These are phyloP conservation scores for Diphyllodes magnificus DNA, from an alignment of 2,113 vertebrate genomes.

Conservation along the genomic window DNA sequence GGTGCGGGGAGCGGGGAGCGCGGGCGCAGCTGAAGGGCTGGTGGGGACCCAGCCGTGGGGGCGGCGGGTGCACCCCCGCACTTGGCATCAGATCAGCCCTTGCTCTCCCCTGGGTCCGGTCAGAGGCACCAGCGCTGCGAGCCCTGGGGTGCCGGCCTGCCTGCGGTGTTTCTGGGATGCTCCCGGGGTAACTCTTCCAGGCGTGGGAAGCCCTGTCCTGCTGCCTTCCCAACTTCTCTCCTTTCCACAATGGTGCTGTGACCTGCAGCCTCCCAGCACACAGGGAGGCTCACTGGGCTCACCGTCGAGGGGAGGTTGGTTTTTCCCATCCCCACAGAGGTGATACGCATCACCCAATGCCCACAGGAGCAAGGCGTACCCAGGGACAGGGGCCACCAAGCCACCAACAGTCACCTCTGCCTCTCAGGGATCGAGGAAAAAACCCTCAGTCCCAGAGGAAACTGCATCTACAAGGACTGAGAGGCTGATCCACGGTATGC, in stretches of 20 bases:
- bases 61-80: fast-evolving
- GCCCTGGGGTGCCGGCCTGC: not conserved
- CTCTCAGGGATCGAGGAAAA: not conserved
- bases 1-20: fast-evolving
- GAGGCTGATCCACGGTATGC: fast-evolving
- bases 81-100: fast-evolving
- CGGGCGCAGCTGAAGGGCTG: fast-evolving
- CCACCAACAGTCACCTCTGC: not conserved
- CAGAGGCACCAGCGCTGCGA: fast-evolving
- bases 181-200: too few relatives aligned
- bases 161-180: fast-evolving
- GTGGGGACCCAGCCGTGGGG: fast-evolving
- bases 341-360: fast-evolving
- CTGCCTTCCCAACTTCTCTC: not conserved
- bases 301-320: fast-evolving
- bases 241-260: fast-evolving
- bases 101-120: fast-evolving
- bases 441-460: not conserved
- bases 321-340: fast-evolving
- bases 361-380: fast-evolving
- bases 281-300: not conserved
- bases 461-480: fast-evolving
- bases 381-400: not conserved
- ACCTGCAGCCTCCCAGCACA: not conserved
- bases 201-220: not conserved